Base-by-base conservation (phyloP, 2,113 vertebrate species). In the Antennarius striatus region DNA sequence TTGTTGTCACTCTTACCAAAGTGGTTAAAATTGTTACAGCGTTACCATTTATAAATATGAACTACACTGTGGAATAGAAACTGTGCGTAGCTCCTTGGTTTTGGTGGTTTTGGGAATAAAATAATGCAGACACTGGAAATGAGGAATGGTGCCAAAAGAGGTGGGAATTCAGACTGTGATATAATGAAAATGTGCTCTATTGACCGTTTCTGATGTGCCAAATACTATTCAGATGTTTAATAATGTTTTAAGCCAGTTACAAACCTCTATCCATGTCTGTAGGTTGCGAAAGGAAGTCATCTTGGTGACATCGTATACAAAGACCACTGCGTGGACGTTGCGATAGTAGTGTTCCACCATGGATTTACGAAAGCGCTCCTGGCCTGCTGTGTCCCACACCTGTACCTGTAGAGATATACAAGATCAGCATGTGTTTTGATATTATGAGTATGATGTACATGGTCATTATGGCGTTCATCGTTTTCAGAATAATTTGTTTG, bases 271-370 rank as follows among this genome's bases (percentile, higher is more conserved):
- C 97, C 97, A 99, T 10, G 93, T 96, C 91, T 98, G 96, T 56
- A 99, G 94, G 86, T 98, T 98, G 84, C 93, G 93, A 85, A 98
- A 99, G 67, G 97, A 99, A 29, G 92, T 79, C 94, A 98, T 98
- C 89, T 98, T 98, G 10, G 97, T 99, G 80, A 99, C 96, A 0
- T 99, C 96, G 1, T 99, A 99, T 3, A 98, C 97, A 11, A 99
- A 99, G 74, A 99, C 95, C 1, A 98, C 96, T 0, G 96, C 97
- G 0, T 99, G 97, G 49, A 98, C 97, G 0, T 99, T 99, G 68
- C 96, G 95, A 86, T 98, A 99, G 86, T 98, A 99, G 64, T 98
- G 97, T 72, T 98, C 95, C 6, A 99, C 96, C 96, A 99, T 97
- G 88, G 96, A 98, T 88, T 96, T 96, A 14, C 97, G 94, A 81